Evolutionary conservation across 1,140 invertebrate genomes (phyloP).

Genomic region (Diachasmimorpha longicaudata): DNA sequence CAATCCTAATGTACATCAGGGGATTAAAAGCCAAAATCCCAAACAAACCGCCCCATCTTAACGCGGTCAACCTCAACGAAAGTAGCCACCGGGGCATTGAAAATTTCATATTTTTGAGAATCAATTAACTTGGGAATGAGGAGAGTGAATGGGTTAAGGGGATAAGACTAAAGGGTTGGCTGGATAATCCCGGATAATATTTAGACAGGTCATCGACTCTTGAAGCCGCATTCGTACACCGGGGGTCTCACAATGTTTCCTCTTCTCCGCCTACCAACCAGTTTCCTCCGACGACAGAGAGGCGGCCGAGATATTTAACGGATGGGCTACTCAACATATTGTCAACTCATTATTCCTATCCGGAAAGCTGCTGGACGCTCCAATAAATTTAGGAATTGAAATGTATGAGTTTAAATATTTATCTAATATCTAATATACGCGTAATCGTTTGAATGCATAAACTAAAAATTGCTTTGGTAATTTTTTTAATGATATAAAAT

Average conservation of each 20-base stretch:
- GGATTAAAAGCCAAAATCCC: not conserved
- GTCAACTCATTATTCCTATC: too few species aligned
- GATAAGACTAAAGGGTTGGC: not conserved
- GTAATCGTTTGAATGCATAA: too few species aligned
- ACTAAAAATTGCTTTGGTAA: too few species aligned
- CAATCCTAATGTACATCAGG: not conserved
- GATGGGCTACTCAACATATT: too few species aligned
- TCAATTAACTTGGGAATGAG: not conserved
- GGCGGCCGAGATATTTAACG: too few species aligned
- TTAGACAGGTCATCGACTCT: constrained; percentile 1
- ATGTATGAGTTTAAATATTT: too few species aligned
- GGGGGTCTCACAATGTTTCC: not conserved
- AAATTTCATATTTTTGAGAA: not conserved
- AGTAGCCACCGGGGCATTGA: not conserved
- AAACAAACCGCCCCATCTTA: not conserved
- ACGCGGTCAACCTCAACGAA: not conserved
- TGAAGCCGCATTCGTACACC: not conserved
- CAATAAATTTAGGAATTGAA: too few species aligned
- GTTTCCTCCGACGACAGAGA: not conserved
- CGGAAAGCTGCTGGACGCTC: too few species aligned
- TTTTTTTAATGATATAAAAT: too few species aligned
- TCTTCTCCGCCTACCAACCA: not conserved
- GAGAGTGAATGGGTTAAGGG: not conserved
- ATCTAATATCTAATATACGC: too few species aligned
- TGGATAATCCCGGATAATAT: constrained; percentile 6